These are phyloP conservation scores for Poecilia picta DNA, from an alignment of 2,797 vertebrate species.

Conservation along the genomic window DNA sequence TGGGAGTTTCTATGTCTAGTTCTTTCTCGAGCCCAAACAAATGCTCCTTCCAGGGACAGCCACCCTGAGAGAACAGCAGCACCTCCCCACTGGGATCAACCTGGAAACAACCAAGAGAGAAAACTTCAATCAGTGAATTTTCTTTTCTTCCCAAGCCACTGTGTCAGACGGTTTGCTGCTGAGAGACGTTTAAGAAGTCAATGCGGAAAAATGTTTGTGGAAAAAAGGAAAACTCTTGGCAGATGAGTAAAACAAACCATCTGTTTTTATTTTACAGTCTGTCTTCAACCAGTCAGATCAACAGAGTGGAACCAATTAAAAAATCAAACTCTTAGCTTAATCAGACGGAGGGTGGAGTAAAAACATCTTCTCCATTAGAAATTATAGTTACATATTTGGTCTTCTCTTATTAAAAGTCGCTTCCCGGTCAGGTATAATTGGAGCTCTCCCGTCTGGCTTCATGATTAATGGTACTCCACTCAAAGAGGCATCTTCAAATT, in stretches of 20 bases:
- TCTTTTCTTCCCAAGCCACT: constrained; percentile 3
- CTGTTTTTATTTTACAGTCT: constrained; percentile 1
- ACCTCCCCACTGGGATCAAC: constrained; percentile 88
- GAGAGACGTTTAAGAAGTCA: background rate
- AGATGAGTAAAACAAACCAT: background rate
- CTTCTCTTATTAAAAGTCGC: background rate
- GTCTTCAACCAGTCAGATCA: constrained; percentile 13
- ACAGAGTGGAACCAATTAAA: background rate
- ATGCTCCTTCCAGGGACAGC: constrained; percentile 96
- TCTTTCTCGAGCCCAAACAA: constrained; percentile 87
- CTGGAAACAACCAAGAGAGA: constrained; percentile 66
- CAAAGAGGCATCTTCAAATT: background rate
- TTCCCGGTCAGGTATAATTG: background rate
- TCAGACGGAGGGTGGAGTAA: too few species aligned
- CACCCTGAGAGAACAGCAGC: constrained; percentile 83
- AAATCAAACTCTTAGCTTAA: background rate
- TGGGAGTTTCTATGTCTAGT: constrained; percentile 76
- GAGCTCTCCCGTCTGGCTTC: background rate
- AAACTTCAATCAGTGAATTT: background rate
- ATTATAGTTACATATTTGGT: background rate
- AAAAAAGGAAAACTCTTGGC: background rate
- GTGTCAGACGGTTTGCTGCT: background rate
- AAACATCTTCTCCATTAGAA: background rate
- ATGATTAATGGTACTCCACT: background rate
- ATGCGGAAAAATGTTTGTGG: background rate